Evolutionary conservation across 2,888 invertebrate species (phyloP).

Genomic region (Dryococelus australis): DNA sequence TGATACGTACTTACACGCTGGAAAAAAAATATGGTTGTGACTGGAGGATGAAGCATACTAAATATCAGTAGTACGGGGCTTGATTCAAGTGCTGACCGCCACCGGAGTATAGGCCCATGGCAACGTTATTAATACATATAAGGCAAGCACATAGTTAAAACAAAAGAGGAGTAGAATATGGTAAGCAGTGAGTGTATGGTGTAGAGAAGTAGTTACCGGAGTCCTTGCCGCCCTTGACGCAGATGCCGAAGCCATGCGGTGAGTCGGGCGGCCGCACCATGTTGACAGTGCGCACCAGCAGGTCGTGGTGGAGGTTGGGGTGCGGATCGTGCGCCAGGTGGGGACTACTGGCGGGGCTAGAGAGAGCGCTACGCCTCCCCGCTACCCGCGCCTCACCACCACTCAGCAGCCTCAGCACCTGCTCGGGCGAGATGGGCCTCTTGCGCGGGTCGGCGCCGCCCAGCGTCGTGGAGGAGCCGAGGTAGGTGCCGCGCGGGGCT

Average conservation of each 20-base stretch:
- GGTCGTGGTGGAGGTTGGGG: slow-evolving; percentile 66
- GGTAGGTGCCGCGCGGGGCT: slow-evolving; percentile 69
- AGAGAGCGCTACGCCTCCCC: slow-evolving; percentile 66
- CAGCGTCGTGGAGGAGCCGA: slow-evolving; percentile 69
- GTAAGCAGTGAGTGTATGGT: too few species aligned
- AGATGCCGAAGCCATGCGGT: slow-evolving; percentile 87
- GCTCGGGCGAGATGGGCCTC: slow-evolving; percentile 82
- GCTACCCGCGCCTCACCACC: slow-evolving; percentile 52
- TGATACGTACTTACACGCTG: too few species aligned
- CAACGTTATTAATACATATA: too few species aligned
- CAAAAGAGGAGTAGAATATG: too few species aligned
- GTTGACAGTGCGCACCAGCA: slow-evolving; percentile 82
- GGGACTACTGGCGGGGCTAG: slow-evolving; percentile 61
- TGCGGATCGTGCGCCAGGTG: slow-evolving; percentile 36
- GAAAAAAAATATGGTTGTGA: too few species aligned
- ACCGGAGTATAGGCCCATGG: too few species aligned
- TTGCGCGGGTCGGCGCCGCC: slow-evolving; percentile 67
- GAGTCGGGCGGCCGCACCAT: slow-evolving; percentile 82
- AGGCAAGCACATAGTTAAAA: too few species aligned
- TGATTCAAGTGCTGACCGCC: too few species aligned
- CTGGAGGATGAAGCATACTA: too few species aligned
- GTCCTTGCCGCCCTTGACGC: slow-evolving; percentile 91
- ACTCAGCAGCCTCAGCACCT: slow-evolving; percentile 58
- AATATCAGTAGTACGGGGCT: too few species aligned
- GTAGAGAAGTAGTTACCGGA: slow-evolving; percentile 70